Base-by-base conservation (phyloP, 2,113 vertebrate species). In the Mungos mungo region DNA sequence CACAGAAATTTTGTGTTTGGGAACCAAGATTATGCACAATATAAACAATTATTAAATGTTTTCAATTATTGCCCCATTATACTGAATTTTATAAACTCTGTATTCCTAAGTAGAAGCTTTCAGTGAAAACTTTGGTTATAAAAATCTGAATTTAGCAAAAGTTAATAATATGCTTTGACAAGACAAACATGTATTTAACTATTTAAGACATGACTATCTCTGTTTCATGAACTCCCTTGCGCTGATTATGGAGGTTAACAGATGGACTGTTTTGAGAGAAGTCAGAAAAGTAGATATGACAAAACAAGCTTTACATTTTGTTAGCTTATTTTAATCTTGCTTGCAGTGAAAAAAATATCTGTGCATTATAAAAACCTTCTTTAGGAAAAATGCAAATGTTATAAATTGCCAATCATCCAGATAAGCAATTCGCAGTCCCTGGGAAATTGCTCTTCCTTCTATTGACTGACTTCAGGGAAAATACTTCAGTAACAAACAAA, bases 111-210 rank as follows among this genome's bases (percentile, higher is more conserved):
- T 82, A 96, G 93, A 97, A 89, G 5, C 23, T 97, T 97, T 82
- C 41, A 95, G 27, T 60, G 29, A 98, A 98, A 98, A 90, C 83
- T 94, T 81, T 98, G 90, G 95, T 93, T 41, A 68, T 82, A 96
- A 91, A 97, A 72, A 66, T 91, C 41, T 13, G 60, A 97, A 68
- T 69, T 96, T 97, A 96, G 8, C 15, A 84, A 77, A 83, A 74
- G 1, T 95, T 98, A 72, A 76, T 91, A 95, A 89, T 65, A 92
- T 77, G 87, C 82, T 4, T 94, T 25, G 66, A 74, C n/a, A 76
- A 92, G 14, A 35, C 76, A 91, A 90, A 90, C 96, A 57, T 0
- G 3, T 3, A 90, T 80, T 96, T 96, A 95, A 95, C 54, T 81
- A 86, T 38, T 54, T 93, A 93, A 96, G 52, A 96, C 33, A 96